Percentiles rank a stretch among this genome's conserved stretches.
These are phyloP conservation scores for Montipora efflorescens DNA, from an alignment of 64 coral and sea anemone species.

Conservation along the genomic window DNA sequence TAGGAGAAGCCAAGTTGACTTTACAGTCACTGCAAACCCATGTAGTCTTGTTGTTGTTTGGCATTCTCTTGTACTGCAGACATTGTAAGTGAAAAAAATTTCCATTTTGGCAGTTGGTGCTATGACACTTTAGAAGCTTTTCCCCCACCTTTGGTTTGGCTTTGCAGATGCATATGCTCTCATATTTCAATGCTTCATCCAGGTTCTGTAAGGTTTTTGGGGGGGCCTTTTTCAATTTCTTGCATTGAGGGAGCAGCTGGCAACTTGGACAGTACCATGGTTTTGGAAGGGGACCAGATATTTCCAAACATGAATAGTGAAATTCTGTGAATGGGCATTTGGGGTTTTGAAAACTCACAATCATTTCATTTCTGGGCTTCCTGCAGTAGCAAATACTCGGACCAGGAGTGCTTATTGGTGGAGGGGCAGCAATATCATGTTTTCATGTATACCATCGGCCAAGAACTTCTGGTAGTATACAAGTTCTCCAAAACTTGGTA, in stretches of 20 bases:
- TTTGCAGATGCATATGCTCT: background rate
- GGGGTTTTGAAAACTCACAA: background rate
- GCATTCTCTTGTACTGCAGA: background rate
- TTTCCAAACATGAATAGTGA: conserved; percentile 41
- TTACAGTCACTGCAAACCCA: background rate
- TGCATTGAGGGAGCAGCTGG: conserved; percentile 14
- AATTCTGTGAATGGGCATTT: conserved; percentile 37
- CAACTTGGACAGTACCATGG: conserved; percentile 41
- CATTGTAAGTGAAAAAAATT: background rate
- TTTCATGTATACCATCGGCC: conserved; percentile 38
- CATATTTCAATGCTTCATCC: conserved; percentile 7
- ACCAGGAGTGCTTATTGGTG: background rate
- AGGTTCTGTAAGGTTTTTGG: conserved; percentile 12
- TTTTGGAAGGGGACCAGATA: conserved; percentile 22
- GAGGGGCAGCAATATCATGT: background rate
- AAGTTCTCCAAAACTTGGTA: background rate
- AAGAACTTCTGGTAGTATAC: conserved; percentile 28
- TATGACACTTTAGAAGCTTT: conserved; percentile 9
- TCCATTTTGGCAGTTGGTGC: conserved; percentile 10
- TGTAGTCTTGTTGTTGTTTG: background rate
- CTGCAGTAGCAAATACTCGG: conserved; percentile 29
- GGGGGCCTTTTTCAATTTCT: conserved; percentile 1
- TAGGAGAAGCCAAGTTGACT: background rate
- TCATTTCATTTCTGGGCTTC: background rate
- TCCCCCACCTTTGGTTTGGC: background rate